These are phyloP conservation scores for Stratiolaelaps scimitus DNA, from an alignment of 1,140 invertebrate species.

Conservation along the genomic window DNA sequence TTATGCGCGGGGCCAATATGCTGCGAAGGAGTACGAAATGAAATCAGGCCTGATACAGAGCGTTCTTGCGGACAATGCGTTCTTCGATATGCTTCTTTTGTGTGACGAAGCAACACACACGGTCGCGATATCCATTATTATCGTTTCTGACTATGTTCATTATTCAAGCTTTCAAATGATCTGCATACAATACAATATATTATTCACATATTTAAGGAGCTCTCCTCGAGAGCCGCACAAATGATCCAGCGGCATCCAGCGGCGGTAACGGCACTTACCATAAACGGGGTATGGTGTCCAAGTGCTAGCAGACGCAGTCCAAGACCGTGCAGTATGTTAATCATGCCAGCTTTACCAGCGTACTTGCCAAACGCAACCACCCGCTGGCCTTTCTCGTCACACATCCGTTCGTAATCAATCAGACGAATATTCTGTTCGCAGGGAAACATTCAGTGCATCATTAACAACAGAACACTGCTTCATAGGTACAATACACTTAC, in stretches of 20 bases:
- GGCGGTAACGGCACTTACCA: slow-evolving; percentile 51
- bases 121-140: too few relatives aligned
- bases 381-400: slow-evolving; percentile 70
- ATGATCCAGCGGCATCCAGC: too few relatives aligned
- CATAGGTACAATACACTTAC: too few relatives aligned
- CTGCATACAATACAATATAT: too few relatives aligned
- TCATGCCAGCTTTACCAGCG: slow-evolving; percentile 95
- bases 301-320: slow-evolving; percentile 82
- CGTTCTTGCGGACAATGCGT: too few relatives aligned
- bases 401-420: slow-evolving; percentile 93
- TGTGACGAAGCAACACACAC: too few relatives aligned
- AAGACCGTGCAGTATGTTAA: slow-evolving; percentile 93
- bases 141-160: too few relatives aligned
- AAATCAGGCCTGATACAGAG: slow-evolving; percentile 1
- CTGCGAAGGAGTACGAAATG: slow-evolving; percentile 42
- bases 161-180: too few relatives aligned
- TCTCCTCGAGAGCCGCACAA: too few relatives aligned
- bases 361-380: slow-evolving; percentile 98
- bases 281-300: slow-evolving; percentile 97
- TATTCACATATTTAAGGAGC: too few relatives aligned
- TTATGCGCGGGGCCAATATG: slow-evolving; percentile 97
- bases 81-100: too few relatives aligned
- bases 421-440: slow-evolving; percentile 70
- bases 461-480: slow-evolving; percentile 3
- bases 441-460: not conserved